These are phyloP conservation scores for Xerus inauris DNA, from an alignment of 2,113 vertebrate genomes.

Conservation along the genomic window DNA sequence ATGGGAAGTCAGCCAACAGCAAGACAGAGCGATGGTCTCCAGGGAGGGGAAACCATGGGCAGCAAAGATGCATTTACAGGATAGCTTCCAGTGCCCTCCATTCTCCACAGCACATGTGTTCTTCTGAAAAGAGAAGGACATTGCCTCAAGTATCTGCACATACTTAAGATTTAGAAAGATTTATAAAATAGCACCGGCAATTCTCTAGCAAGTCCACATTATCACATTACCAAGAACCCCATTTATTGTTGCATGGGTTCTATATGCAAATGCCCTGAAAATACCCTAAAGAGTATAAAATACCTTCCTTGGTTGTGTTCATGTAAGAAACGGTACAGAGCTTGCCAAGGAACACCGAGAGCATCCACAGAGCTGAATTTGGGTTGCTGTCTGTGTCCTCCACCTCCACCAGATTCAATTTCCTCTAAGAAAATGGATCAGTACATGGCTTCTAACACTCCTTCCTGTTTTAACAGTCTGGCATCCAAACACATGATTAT, in stretches of 20 bases:
- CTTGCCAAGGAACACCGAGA: background rate
- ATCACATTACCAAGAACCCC: background rate
- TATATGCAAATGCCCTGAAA: background rate
- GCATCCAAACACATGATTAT: background rate
- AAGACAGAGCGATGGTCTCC: background rate
- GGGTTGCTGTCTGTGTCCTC: background rate
- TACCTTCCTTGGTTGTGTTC: background rate
- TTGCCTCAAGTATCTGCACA: background rate
- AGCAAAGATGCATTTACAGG: background rate
- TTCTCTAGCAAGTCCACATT: background rate
- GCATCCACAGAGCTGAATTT: background rate
- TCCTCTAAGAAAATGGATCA: background rate
- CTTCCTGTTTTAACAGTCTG: background rate
- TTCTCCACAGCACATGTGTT: accelerated
- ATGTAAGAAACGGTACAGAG: background rate
- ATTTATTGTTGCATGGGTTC: accelerated
- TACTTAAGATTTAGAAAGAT: background rate
- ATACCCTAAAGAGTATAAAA: background rate
- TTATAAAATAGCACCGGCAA: background rate
- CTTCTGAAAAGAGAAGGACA: background rate
- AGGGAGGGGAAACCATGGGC: background rate
- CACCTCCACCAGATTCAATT: background rate
- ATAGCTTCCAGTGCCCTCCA: accelerated
- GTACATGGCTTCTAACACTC: background rate
- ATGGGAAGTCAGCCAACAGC: background rate